These are phyloP conservation scores for Fragariocoptes setiger DNA, from an alignment of 1,140 invertebrate genomes.

Conservation along the genomic window DNA sequence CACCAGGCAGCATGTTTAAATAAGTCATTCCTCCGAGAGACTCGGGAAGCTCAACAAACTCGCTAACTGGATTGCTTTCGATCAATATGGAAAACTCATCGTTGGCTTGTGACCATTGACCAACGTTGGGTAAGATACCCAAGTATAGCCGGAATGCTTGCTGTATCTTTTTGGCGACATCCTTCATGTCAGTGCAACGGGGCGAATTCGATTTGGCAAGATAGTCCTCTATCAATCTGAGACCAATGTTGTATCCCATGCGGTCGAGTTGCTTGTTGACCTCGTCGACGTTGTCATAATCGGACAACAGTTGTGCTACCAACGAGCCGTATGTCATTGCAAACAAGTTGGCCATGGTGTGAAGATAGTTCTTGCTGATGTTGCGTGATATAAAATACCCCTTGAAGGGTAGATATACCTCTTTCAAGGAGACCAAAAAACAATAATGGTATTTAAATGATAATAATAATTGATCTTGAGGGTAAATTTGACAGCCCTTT, in stretches of 20 bases:
- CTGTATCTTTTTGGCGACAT: conserved; percentile 85
- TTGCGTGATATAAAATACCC: conserved; percentile 3
- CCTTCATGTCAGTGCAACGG: conserved; percentile 71
- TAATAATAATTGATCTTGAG: no score
- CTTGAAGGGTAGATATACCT: no score
- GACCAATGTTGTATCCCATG: conserved; percentile 92
- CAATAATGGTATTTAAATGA: no score
- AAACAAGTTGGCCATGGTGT: conserved; percentile 66
- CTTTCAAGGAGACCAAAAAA: no score
- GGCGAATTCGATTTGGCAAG: conserved; percentile 59
- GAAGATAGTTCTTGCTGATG: neutral
- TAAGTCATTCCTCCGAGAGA: conserved; percentile 52
- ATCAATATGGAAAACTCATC: conserved; percentile 89
- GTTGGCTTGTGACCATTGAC: conserved; percentile 64
- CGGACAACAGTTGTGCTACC: conserved; percentile 79
- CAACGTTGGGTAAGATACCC: conserved; percentile 55
- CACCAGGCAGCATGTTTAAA: conserved; percentile 72
- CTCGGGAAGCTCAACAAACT: conserved; percentile 91
- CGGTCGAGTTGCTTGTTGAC: conserved; percentile 70
- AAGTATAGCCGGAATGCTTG: conserved; percentile 58
- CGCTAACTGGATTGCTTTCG: conserved; percentile 79
- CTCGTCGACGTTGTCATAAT: conserved; percentile 88
- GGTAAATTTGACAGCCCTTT: no score
- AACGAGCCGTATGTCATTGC: conserved; percentile 89
- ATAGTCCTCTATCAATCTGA: conserved; percentile 86